Evolutionary conservation across 1,140 invertebrate genomes (phyloP), one percentile per base, ranked within the genome.

Genomic region (Drosophila ercepeae): DNA sequence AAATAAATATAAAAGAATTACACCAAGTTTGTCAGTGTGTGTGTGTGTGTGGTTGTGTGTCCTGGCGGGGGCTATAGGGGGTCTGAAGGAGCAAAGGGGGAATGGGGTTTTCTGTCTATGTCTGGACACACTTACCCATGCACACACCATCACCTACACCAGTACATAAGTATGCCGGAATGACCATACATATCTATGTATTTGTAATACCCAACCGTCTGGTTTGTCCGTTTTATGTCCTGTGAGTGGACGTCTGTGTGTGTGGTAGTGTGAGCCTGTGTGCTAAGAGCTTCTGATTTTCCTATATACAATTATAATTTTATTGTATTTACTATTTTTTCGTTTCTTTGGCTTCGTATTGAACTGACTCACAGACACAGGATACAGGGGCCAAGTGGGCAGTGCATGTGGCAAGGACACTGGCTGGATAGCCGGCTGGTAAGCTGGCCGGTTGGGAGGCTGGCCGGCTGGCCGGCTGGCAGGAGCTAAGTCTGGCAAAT

Each of bases 241-340:
- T 39, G 36, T 9, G 4, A 61, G 41, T 59, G 8, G 25, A 16
- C 21, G 11, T 18, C 9, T 41, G 13, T 50, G 44, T 53, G 27
- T 36, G 36, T 51, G 25, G 52, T 32, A 39, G 41, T 49, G 46
- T 59, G 29, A 44, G 64, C 19, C 34, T 70, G 72, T 75, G 53
- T 50, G 75, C 58, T 51, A 68, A 73, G 71, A 88, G 81, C 76
- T 88, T 77, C 68, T 76, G 73, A 82, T 86, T 86, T 86, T 86
- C 82, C 82, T 88, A 88, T 88, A 89, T 88, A 88, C 82, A 88
- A 88, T 88, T 88, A 88, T 88, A 88, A 88, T 88, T 89, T 89
- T 88, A 88, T 88, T 88, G 82, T 88, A 89, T 89, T 89, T 88
- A 89, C 82, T 88, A 88, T 88, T 88, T 88, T 88, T 88, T 88